A percentile compares a stretch with the other conserved stretches of the same genome.
phyloP scores from a whole-genome alignment of 2,888 invertebrate species.

The Drosophila tripunctata region DNA sequence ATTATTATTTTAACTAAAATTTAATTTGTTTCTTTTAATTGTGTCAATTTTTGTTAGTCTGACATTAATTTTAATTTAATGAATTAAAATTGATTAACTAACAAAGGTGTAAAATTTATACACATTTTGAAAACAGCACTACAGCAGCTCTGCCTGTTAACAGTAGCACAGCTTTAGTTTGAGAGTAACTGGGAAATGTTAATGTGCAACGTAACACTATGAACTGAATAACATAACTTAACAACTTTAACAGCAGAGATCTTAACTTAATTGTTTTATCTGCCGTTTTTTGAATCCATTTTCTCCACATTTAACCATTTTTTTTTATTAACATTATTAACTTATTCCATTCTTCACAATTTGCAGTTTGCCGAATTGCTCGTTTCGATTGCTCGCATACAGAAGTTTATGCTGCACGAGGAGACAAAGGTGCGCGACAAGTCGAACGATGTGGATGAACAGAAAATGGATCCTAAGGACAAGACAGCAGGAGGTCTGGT shows the following conservation, averaged over 20 bases:
- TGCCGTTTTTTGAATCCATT: too few relatives aligned
- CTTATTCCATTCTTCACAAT: not conserved
- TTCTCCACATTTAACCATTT: too few relatives aligned
- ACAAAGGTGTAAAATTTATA: too few relatives aligned
- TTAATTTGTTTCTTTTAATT: too few relatives aligned
- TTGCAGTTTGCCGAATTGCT: slow-evolving; percentile 86
- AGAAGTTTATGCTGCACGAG: slow-evolving; percentile 87
- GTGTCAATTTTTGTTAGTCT: too few relatives aligned
- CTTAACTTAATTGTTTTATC: too few relatives aligned
- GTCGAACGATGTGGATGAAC: slow-evolving; percentile 67
- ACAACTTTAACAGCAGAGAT: not conserved
- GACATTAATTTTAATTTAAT: too few relatives aligned
- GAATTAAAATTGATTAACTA: too few relatives aligned
- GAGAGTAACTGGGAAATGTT: too few relatives aligned
- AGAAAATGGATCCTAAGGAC: slow-evolving; percentile 46
- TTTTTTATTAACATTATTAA: not conserved
- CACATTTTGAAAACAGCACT: too few relatives aligned
- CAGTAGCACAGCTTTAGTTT: not conserved
- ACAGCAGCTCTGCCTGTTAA: not conserved
- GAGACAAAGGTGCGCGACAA: slow-evolving; percentile 85
- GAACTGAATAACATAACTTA: not conserved
- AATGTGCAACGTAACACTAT: too few relatives aligned
- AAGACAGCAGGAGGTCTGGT: slow-evolving; percentile 53
- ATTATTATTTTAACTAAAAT: too few relatives aligned
- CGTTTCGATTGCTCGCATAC: slow-evolving; percentile 86